phyloP scores from a whole-genome alignment of 2,113 vertebrate genomes.

The Vombatus ursinus region DNA sequence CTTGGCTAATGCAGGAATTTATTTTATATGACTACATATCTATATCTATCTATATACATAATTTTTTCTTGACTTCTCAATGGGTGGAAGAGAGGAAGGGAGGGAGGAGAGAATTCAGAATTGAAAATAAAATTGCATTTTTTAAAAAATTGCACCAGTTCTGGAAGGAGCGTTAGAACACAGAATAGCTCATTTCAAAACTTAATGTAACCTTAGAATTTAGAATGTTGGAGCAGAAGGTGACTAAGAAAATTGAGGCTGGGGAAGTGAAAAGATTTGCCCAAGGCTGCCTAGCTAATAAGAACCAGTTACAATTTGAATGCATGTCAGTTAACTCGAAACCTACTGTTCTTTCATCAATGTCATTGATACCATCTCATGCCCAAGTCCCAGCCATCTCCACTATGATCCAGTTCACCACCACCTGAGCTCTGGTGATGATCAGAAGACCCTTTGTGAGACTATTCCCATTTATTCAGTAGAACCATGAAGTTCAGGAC shows the following conservation, averaged over 20 bases:
- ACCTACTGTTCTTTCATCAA: not conserved
- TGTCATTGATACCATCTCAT: not conserved
- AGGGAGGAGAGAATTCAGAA: not conserved
- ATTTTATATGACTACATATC: not conserved
- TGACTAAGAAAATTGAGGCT: not conserved
- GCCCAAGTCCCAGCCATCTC: not conserved
- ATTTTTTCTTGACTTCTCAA: not conserved
- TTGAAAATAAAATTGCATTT: not conserved
- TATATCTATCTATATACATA: not conserved
- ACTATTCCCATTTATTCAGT: conserved; percentile 4
- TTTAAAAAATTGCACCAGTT: not conserved
- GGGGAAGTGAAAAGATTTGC: not conserved
- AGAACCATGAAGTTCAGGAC: not conserved
- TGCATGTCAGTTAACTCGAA: not conserved
- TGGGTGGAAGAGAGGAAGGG: not conserved
- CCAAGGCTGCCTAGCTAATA: not conserved
- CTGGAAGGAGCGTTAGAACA: not conserved
- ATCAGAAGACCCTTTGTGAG: not conserved
- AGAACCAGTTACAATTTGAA: not conserved
- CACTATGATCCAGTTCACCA: not conserved
- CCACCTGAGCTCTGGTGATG: not conserved
- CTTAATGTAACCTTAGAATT: not conserved
- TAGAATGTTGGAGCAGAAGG: not conserved
- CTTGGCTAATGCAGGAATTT: not conserved
- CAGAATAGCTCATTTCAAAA: not conserved